Percentiles rank a stretch among this genome's conserved stretches.
These are phyloP conservation scores for Channallabes apus DNA, from an alignment of 2,797 vertebrate genomes.

Conservation along the genomic window DNA sequence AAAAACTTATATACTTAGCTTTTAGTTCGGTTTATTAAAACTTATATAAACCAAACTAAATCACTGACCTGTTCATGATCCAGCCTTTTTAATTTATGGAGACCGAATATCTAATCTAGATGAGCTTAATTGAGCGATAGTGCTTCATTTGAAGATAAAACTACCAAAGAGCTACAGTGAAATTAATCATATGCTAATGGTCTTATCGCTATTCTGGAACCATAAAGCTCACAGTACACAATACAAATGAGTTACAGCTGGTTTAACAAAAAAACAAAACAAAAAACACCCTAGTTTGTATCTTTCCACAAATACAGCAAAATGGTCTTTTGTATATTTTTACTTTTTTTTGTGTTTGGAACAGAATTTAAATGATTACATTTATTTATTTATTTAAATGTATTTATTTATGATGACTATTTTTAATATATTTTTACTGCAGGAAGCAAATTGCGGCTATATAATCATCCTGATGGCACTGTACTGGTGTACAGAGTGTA, in stretches of 20 bases:
- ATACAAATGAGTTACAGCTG: neutral
- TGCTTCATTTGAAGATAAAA: neutral
- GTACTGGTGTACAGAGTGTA: conserved; percentile 91
- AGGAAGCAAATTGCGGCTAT: conserved; percentile 85
- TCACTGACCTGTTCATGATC: neutral
- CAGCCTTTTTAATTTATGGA: neutral
- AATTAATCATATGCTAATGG: neutral
- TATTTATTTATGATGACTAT: neutral
- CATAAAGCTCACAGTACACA: conserved; percentile 50
- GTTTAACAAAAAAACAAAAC: neutral
- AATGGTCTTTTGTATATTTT: neutral
- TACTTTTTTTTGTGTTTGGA: neutral
- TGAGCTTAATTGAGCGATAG: too few relatives aligned
- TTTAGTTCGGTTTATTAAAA: neutral
- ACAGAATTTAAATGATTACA: neutral
- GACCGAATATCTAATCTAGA: neutral
- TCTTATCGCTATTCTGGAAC: conserved; percentile 18
- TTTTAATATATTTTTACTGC: conserved; percentile 19
- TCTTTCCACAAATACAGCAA: neutral
- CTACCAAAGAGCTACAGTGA: neutral
- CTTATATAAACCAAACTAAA: too few relatives aligned
- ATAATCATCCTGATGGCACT: conserved; percentile 89
- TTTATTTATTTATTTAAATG: neutral
- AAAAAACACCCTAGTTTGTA: neutral
- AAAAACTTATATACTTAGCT: neutral